Evolutionary conservation across 1,140 invertebrate species (phyloP), one percentile per base, ranked within the genome.

Genomic region (Bombus fervidus): DNA sequence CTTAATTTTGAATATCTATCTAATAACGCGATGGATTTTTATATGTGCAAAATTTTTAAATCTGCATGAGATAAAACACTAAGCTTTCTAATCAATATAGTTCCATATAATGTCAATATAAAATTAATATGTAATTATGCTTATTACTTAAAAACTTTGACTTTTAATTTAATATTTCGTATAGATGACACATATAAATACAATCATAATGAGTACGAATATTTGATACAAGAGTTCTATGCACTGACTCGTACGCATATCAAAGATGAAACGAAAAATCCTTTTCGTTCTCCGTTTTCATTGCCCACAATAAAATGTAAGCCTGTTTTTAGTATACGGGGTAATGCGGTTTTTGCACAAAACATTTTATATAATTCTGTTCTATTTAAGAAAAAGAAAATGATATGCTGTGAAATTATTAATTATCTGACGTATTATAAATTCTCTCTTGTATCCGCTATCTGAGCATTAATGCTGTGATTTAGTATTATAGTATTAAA

Each of bases 401-500:
- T 34, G 81, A 78, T 83, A 78, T 78, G 81, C 74, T 53, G 34
- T 77, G 15, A 66, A 85, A 75, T 81, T 73, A 81, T 85, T 80
- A 62, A 79, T 71, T 78, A 72, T 47, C 37, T 85, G 83, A 83
- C 81, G 57, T 86, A 78, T n/a, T n/a, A 28, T 41, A 66, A 41
- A 59, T 34, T 59, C 64, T 86, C 73, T 77, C 73, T 87, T 71
- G 64, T 80, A 43, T 37, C 43, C 82, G 39, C 64, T 43, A 39
- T 85, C 41, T 6, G 31, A 76, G 72, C 83, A 85, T 76, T 37
- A 73, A 81, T 77, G 62, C 78, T 87, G 86, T 81, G 74, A 87
- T 87, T 77, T 81, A 81, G 43, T 87, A 90, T 91, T 91, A 87
- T 87, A 31, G 78, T 69, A 64, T 78, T 89, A 78, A 90, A 84